phyloP scores from a whole-genome alignment of 2,797 vertebrate species.

The Craterocephalus amniculus region DNA sequence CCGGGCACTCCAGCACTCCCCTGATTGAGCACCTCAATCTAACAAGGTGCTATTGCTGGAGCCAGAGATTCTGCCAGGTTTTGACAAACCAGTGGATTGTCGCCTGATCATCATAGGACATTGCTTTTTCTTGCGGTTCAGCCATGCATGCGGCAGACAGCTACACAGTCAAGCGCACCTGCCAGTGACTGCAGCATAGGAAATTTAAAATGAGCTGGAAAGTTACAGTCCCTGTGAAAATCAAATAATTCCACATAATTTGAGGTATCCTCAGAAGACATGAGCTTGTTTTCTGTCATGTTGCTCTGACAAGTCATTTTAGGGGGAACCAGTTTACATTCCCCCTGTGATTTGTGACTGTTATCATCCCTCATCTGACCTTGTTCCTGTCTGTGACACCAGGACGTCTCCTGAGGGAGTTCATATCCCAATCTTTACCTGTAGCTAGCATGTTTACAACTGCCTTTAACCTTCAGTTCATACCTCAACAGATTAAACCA shows the following conservation, averaged over 20 bases:
- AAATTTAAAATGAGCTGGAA: conserved; percentile 78
- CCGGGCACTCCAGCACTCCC: conserved; percentile 92
- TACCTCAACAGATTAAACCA: conserved; percentile 65
- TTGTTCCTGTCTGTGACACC: conserved; percentile 65
- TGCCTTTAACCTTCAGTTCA: conserved; percentile 75
- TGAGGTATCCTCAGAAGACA: conserved; percentile 38
- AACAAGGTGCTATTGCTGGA: conserved; percentile 92
- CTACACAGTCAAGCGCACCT: conserved; percentile 58
- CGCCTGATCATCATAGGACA: conserved; percentile 92
- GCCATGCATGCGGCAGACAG: conserved; percentile 70
- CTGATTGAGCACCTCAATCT: conserved; percentile 99
- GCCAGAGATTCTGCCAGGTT: conserved; percentile 92
- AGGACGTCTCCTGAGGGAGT: conserved; percentile 70
- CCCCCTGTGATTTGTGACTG: conserved; percentile 71
- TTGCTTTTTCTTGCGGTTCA: conserved; percentile 80
- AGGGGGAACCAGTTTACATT: conserved; percentile 50
- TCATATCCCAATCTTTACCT: conserved; percentile 64
- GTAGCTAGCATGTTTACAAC: conserved; percentile 72
- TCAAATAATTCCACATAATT: conserved; percentile 47
- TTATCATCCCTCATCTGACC: conserved; percentile 69
- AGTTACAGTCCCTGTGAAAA: conserved; percentile 41
- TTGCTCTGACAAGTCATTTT: conserved; percentile 51
- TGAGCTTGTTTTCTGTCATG: conserved; percentile 62
- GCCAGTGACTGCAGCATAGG: conserved; percentile 76
- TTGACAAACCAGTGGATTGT: conserved; percentile 91